Base-by-base conservation (phyloP, 1,140 invertebrate genomes). In the Drosophila nebulosa region DNA sequence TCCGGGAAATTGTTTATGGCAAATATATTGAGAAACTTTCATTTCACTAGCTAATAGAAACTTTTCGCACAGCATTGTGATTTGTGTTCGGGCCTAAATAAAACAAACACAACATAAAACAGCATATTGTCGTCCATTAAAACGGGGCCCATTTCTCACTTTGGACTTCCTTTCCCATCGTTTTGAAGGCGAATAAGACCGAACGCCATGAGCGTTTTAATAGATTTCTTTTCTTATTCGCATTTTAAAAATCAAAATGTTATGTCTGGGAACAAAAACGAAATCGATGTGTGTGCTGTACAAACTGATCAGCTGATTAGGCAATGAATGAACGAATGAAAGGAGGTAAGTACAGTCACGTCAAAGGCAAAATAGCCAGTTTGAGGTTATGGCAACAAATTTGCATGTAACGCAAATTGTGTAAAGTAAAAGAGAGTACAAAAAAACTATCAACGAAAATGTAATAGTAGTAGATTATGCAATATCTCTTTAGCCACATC, bases 91-190 rank as follows among this genome's bases (percentile, higher is more conserved):
- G 39, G n/a, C n/a, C n/a, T 46, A 10, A 36, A 18, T 12, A 36
- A 16, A 64, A 52, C 16, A 67, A 39, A 55, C 56, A 59, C 36
- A 50, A 56, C 53, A 39, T 52, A 69, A 63, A 64, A 76, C 64
- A 52, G 36, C 35, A 27, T 64, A 58, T 70, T 46, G 51, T 55
- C 30, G 60, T 21, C 71, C 52, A 70, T 79, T 69, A 84, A 83
- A 79, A 69, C 68, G 69, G 59, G 39, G 39, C 39, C 18, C 2
- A 46, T 46, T 46, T 46, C 39, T 46, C 62, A 76, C 64, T 71
- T 75, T 69, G 61, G 64, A 84, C 84, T 88, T 88, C 84, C 83
- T 79, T 89, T 88, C 75, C 75, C 78, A 86, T 66, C 64, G 56
- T 55, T 62, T 46, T 3, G 1, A 9, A 16, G 51, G 53, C n/a